Evolutionary conservation across 2,888 invertebrate species (phyloP), one percentile per base, ranked within the genome.

Genomic region (Phaedon cochleariae): DNA sequence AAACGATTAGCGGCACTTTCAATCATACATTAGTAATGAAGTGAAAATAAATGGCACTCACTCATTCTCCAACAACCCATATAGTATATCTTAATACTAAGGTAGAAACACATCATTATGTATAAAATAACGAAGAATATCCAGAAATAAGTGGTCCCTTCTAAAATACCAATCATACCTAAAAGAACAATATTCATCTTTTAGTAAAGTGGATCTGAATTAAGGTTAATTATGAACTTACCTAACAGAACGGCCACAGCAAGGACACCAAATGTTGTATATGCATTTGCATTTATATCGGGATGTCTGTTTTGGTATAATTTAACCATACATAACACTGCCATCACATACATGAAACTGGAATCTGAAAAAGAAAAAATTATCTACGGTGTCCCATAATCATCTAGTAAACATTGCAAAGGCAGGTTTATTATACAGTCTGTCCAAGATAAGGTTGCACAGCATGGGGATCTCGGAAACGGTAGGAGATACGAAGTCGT

Each of bases 311-410:
- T 91, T 83, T 96, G 95, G 82, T 95, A 96, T 72, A 96, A 87
- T 84, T 94, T 94, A 58, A 96, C 87, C 90, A 95, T 93, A 76
- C 91, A 91, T 58, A 96, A 84, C 62, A 94, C 92, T 0, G 94
- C 90, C 76, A 95, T 94, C 73, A 95, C 91, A 82, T 96, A 96
- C 96, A 96, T 96, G 81, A 95, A 95, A 73, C 95, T 93, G 0
- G 95, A 94, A 81, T 96, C 95, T 95, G 85, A 22, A 87, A 85
- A 57, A 45, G 22, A n/a, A 51, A 66, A 41, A 57, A 49, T 51
- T 10, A 18, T 46, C 46, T 20, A n/a, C n/a, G n/a, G n/a, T n/a
- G n/a, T n/a, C n/a, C n/a, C n/a, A n/a, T n/a, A n/a, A n/a, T n/a
- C n/a, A n/a, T n/a, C n/a, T n/a, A n/a, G n/a, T n/a, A n/a, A n/a